These are phyloP conservation scores for Menidia menidia DNA, from an alignment of 2,797 vertebrate species.

Conservation along the genomic window DNA sequence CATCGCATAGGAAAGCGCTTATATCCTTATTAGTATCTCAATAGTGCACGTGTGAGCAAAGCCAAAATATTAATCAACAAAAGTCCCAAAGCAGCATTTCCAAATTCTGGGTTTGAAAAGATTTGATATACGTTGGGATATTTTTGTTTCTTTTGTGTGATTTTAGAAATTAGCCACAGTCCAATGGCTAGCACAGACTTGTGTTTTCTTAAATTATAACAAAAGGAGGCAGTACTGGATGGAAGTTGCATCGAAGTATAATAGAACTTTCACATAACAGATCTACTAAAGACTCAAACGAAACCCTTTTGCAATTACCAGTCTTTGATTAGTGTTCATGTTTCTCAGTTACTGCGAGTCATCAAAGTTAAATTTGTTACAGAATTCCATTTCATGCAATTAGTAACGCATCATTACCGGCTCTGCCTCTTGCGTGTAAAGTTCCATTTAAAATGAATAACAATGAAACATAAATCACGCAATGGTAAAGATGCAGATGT, in stretches of 20 bases:
- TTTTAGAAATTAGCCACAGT: no score
- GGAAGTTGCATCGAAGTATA: no score
- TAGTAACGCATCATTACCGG: background rate
- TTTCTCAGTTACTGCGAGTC: background rate
- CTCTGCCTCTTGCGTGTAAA: background rate
- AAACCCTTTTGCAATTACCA: no score
- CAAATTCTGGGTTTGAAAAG: background rate
- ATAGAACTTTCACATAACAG: no score
- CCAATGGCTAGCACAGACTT: background rate
- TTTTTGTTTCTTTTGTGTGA: background rate
- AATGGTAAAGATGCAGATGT: background rate
- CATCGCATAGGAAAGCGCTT: background rate
- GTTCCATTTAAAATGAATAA: background rate
- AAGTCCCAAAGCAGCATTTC: background rate
- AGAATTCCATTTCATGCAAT: background rate
- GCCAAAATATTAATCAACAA: background rate
- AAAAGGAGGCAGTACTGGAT: background rate
- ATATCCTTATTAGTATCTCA: no score
- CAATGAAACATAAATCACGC: background rate
- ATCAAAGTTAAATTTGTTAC: background rate
- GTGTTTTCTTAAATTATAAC: background rate
- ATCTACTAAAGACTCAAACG: no score
- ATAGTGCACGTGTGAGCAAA: background rate
- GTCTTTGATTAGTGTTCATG: background rate
- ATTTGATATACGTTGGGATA: background rate